Conservation (phyloP, 2,113 vertebrate genomes). For the Oriolus oriolus region DNA sequence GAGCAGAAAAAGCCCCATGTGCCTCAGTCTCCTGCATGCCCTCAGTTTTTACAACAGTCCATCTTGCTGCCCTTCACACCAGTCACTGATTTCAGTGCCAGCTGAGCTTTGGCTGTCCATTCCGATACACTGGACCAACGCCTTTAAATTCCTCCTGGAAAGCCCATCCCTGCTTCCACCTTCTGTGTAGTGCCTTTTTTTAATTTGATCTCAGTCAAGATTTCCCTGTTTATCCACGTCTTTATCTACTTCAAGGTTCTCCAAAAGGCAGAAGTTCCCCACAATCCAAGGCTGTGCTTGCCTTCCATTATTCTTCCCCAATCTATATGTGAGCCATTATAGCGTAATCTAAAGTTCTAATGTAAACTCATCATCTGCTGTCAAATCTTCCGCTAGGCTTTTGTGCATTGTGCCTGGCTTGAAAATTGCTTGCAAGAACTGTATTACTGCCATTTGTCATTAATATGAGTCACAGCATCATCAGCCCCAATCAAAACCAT, state of each 20-base stretch:
- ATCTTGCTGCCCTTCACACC: neutral
- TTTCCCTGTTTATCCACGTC: neutral
- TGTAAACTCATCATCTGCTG: neutral
- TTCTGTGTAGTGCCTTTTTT: neutral
- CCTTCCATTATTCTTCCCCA: neutral
- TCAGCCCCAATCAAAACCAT: slow-evolving; percentile 23
- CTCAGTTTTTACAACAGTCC: neutral
- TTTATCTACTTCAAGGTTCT: neutral
- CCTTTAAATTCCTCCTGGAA: neutral
- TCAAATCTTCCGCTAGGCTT: slow-evolving; percentile 1
- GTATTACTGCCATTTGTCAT: slow-evolving; percentile 35
- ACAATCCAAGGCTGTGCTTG: neutral
- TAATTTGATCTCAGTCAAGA: neutral
- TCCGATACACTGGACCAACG: neutral
- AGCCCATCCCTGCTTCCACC: neutral
- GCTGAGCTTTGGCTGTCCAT: neutral
- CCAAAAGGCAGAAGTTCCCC: neutral
- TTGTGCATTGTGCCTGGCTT: neutral
- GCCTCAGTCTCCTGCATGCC: neutral
- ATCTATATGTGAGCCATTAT: neutral
- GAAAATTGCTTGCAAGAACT: slow-evolving; percentile 31
- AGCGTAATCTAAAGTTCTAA: neutral
- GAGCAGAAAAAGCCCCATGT: neutral
- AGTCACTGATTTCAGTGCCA: neutral
- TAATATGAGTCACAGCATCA: slow-evolving; percentile 17